Conservation (phyloP, 2,888 invertebrate species). For the Epistrophella euchroma region DNA sequence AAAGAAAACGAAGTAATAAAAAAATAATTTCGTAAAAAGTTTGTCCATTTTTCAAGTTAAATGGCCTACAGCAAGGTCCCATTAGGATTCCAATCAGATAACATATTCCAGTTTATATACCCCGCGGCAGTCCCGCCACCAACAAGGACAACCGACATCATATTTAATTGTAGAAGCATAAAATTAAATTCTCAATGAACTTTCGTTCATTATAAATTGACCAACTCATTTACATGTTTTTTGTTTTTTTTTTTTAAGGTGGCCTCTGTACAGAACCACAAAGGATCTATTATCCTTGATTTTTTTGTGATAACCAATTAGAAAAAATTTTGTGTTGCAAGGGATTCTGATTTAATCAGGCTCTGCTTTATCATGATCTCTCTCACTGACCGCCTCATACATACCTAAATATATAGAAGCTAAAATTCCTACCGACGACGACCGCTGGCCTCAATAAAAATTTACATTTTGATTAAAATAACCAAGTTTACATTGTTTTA, state of each 20-base stretch:
- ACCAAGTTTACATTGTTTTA: constrained; percentile 12
- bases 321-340: constrained; percentile 52
- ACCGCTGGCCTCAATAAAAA: constrained; percentile 24
- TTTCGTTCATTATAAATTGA: constrained; percentile 23
- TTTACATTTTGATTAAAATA: constrained; percentile 62
- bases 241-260: not conserved
- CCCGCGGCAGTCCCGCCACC: not conserved
- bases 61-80: constrained; percentile 50
- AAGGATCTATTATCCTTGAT: constrained; percentile 34
- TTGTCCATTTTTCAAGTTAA: constrained; percentile 62
- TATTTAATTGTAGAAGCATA: constrained; percentile 53
- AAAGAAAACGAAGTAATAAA: constrained; percentile 26
- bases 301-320: constrained; percentile 52
- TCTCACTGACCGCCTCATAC: not conserved
- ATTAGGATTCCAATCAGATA: constrained; percentile 51
- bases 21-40: constrained; percentile 50
- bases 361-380: not conserved
- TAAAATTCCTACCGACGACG: not conserved
- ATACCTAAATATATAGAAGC: not conserved
- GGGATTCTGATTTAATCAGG: constrained; percentile 56
- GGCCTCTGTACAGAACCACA: constrained; percentile 1
- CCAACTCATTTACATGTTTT: constrained; percentile 41
- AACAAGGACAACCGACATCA: constrained; percentile 48
- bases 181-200: constrained; percentile 10
- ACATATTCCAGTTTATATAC: not conserved